Evolutionary conservation across 2,797 vertebrate genomes (phyloP), one percentile per base, ranked within the genome.

Genomic region (Cyprinella venusta): DNA sequence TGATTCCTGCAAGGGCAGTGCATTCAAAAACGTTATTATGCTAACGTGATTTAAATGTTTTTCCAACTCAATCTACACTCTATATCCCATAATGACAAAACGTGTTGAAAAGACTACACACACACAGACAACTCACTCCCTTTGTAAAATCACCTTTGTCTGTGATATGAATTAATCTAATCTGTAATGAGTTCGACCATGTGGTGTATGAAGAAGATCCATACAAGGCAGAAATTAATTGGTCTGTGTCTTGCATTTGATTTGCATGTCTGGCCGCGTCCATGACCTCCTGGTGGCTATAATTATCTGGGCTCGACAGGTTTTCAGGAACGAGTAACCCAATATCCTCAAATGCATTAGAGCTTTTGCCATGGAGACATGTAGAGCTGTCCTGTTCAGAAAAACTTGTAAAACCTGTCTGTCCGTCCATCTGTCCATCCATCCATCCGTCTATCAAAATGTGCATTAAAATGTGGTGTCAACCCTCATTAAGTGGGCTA

Each of bases 301-400:
- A 83, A 87, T 85, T 83, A 67, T 76, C 59, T 80, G 63, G 67
- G 78, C 50, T 67, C 52, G 21, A 63, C 52, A 56, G 71, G 50
- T 76, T 30, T 85, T 71, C 72, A 64, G 19, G 30, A 83, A 79
- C n/a, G n/a, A 76, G 65, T 33, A 85, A 61, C 30, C 13, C 45
- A 42, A 30, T 85, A 56, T 83, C 13, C 61, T 54, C 36, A 50
- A 64, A 21, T 71, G 13, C 8, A n/a, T 80, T 48, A 26, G 33
- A 42, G 67, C 6, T 63, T 64, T 61, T 42, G 61, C 13, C 26
- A 33, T 33, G 33, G 33, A 5, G 33, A 33, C 33, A 50, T 69
- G 19, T 71, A n/a, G 40, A 36, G 36, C 21, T 59, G 64, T 26
- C 10, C 36, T 36, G 19, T 61, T 82, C n/a, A 59, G 75, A 76